phyloP scores from a whole-genome alignment of 1,140 invertebrate species.

The Euschistus heros region DNA sequence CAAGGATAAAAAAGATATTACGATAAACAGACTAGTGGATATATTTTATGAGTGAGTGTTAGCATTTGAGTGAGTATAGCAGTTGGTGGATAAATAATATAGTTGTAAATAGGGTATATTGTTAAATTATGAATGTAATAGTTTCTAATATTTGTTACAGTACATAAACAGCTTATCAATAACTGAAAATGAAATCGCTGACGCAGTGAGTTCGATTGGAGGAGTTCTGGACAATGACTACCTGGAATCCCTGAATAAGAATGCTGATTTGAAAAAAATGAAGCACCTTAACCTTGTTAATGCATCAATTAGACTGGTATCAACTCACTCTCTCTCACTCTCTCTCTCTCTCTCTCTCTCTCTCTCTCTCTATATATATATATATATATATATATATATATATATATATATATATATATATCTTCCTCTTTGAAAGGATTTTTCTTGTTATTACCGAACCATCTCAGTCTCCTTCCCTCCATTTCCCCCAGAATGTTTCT shows the following conservation, averaged over 20 bases:
- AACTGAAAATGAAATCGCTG: not conserved
- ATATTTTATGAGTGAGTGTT: no score
- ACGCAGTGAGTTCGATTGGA: not conserved
- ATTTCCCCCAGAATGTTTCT: no score
- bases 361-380: no score
- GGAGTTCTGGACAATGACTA: not conserved
- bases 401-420: no score
- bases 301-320: not conserved
- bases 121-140: not conserved
- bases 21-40: no score
- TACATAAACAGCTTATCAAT: constrained; percentile 3
- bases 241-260: not conserved
- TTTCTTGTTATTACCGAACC: no score
- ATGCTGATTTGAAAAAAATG: not conserved
- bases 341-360: no score
- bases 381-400: no score
- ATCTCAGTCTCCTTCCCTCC: no score
- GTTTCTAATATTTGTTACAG: not conserved
- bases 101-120: not conserved
- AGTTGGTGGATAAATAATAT: not conserved
- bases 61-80: not conserved
- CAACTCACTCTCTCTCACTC: no score
- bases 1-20: no score
- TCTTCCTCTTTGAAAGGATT: no score
- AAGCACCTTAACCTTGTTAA: not conserved